Evolutionary conservation across 2,888 invertebrate genomes (phyloP).

Genomic region (Netelia virgata): DNA sequence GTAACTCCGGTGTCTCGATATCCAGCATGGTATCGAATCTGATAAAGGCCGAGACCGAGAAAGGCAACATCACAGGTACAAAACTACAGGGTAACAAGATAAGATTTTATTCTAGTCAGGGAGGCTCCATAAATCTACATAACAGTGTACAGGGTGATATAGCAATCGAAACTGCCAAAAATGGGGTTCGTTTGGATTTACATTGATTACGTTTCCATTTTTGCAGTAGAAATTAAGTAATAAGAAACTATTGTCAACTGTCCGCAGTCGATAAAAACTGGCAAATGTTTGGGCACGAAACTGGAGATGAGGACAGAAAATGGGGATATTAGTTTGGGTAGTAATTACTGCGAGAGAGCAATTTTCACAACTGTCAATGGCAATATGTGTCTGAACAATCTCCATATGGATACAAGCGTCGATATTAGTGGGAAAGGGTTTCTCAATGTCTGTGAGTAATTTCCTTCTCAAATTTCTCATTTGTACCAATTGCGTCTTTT

Average conservation of each 20-base stretch:
- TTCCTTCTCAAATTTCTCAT: neutral
- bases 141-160: slow-evolving; percentile 72
- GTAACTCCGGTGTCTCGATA: slow-evolving; percentile 60
- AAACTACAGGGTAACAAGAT: slow-evolving; percentile 71
- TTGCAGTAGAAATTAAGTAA: neutral
- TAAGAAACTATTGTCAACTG: neutral
- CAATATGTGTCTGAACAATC: slow-evolving; percentile 70
- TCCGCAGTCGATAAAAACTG: slow-evolving; percentile 67
- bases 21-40: slow-evolving; percentile 69
- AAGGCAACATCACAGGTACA: slow-evolving; percentile 66
- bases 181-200: slow-evolving; percentile 66
- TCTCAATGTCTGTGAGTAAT: slow-evolving; percentile 70
- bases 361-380: slow-evolving; percentile 69
- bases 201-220: neutral
- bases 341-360: slow-evolving; percentile 72
- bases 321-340: slow-evolving; percentile 70
- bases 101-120: slow-evolving; percentile 66
- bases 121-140: slow-evolving; percentile 70
- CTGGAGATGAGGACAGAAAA: slow-evolving; percentile 70
- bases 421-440: slow-evolving; percentile 69
- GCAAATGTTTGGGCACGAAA: slow-evolving; percentile 71
- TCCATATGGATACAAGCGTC: slow-evolving; percentile 72
- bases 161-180: slow-evolving; percentile 66
- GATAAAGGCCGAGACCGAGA: slow-evolving; percentile 69
- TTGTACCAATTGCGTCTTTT: neutral